Conservation (phyloP, 2,113 vertebrate genomes). For the Illadopsis cleaveri region DNA sequence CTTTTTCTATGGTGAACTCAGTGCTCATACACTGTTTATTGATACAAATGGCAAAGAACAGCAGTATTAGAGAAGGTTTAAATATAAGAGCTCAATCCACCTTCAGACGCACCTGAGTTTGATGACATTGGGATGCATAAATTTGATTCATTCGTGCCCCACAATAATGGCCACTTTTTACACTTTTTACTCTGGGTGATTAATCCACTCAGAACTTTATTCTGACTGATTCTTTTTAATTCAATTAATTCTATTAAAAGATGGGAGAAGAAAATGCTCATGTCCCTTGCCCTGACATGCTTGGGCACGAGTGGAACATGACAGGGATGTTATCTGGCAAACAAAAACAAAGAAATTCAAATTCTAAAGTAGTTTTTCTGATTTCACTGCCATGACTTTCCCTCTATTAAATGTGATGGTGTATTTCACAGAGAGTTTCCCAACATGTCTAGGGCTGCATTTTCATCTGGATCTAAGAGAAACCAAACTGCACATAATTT, state of each 20-base stretch:
- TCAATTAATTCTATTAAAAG: background rate
- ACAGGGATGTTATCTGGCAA: background rate
- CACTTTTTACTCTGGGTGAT: background rate
- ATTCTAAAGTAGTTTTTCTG: background rate
- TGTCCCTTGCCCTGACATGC: fast-evolving
- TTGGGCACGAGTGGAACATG: background rate
- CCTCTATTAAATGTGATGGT: background rate
- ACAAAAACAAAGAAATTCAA: background rate
- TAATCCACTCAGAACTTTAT: background rate
- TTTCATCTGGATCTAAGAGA: background rate
- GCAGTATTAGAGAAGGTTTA: background rate
- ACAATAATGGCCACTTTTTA: background rate
- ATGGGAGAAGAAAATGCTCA: background rate
- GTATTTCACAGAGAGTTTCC: background rate
- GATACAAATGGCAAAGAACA: background rate
- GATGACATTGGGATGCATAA: background rate
- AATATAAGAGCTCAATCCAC: background rate
- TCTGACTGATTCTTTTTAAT: background rate
- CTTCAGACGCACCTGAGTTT: background rate
- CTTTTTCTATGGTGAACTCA: fast-evolving
- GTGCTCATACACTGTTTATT: fast-evolving
- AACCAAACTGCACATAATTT: background rate
- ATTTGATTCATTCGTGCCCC: background rate
- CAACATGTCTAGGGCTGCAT: background rate
- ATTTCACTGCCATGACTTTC: background rate